Evolutionary conservation across 2,888 invertebrate genomes (phyloP).

Genomic region (Agonopterix arenella): DNA sequence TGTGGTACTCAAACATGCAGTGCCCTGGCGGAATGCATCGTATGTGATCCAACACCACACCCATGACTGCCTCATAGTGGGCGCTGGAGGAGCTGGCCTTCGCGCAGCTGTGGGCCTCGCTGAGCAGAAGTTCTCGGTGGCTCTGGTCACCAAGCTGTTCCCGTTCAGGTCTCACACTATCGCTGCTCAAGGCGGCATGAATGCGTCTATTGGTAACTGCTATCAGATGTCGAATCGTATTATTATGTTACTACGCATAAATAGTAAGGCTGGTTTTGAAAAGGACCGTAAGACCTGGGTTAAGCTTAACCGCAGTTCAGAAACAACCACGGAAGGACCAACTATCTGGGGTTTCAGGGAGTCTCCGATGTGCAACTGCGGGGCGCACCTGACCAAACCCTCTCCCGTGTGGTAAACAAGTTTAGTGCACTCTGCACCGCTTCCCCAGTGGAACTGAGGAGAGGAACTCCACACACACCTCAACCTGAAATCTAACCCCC

Average conservation of each 20-base stretch:
- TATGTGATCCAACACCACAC: conserved; percentile 94
- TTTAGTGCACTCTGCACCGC: too few species aligned
- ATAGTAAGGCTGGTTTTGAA: background rate
- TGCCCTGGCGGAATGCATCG: conserved; percentile 38
- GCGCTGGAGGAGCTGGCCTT: conserved; percentile 97
- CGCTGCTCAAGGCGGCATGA: conserved; percentile 98
- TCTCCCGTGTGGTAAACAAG: too few species aligned
- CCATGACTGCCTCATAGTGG: conserved; percentile 96
- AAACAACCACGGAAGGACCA: too few species aligned
- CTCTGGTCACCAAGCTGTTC: conserved; percentile 96
- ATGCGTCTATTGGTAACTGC: conserved; percentile 91
- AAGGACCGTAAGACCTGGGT: background rate
- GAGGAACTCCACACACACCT: too few species aligned
- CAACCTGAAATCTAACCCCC: too few species aligned
- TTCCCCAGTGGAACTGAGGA: too few species aligned
- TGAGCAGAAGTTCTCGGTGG: conserved; percentile 94
- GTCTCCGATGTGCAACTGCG: too few species aligned
- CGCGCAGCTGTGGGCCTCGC: conserved; percentile 96
- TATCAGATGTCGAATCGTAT: background rate
- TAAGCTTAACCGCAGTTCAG: too few species aligned
- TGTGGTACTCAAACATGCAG: conserved; percentile 8
- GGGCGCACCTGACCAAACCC: too few species aligned
- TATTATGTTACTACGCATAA: background rate
- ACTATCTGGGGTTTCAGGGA: too few species aligned
- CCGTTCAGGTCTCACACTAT: conserved; percentile 99